Percentiles rank a stretch among this genome's conserved stretches.
phyloP scores from a whole-genome alignment of 2,113 vertebrate species.

The Cricetomys ansorgei region DNA sequence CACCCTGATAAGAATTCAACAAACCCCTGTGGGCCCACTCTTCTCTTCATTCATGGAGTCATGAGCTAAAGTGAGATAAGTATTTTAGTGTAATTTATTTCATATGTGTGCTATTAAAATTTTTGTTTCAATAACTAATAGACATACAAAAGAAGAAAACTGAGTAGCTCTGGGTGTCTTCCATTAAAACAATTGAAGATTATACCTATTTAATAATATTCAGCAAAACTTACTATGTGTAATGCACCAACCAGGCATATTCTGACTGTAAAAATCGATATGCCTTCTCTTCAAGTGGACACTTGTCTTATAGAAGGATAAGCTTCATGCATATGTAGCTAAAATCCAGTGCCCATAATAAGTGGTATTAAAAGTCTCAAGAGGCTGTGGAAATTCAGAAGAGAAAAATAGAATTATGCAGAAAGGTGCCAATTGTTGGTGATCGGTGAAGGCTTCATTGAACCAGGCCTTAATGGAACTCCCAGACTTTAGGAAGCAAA shows the following conservation, averaged over 20 bases:
- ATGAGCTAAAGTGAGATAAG: slow-evolving; percentile 49
- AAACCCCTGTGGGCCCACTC: neutral
- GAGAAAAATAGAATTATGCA: neutral
- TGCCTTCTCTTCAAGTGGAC: slow-evolving; percentile 3
- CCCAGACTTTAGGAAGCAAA: slow-evolving; percentile 35
- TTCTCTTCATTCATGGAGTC: neutral
- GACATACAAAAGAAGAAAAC: slow-evolving; percentile 6
- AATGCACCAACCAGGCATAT: neutral
- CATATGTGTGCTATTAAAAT: neutral
- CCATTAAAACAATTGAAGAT: slow-evolving; percentile 52
- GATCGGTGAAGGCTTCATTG: neutral
- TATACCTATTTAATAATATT: neutral
- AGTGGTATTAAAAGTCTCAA: slow-evolving; percentile 11
- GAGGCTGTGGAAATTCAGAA: neutral
- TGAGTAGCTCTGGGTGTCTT: neutral
- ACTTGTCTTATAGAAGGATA: neutral
- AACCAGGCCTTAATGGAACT: slow-evolving; percentile 18
- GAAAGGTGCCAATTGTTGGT: neutral
- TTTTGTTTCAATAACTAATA: slow-evolving; percentile 39
- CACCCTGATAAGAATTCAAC: neutral
- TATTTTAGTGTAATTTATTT: slow-evolving; percentile 30
- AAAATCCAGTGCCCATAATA: neutral
- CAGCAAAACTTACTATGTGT: neutral
- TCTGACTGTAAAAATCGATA: neutral
- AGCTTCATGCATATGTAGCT: slow-evolving; percentile 21